These are phyloP conservation scores for Actenoides hombroni DNA, from an alignment of 2,113 vertebrate genomes.

Conservation along the genomic window DNA sequence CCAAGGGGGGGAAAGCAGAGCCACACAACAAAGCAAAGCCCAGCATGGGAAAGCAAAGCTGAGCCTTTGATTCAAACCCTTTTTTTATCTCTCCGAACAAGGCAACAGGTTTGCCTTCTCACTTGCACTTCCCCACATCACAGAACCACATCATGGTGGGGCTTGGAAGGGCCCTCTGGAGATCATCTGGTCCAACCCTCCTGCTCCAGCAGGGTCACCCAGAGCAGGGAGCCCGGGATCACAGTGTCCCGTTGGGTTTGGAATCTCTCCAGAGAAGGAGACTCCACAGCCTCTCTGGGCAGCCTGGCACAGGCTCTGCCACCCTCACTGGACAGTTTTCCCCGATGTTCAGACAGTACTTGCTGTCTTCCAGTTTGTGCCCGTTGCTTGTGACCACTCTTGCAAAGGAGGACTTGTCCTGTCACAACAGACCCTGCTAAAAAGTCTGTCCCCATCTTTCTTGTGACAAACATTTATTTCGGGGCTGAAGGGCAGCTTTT, in stretches of 20 bases:
- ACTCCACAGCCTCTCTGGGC: too few relatives aligned
- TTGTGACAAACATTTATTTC: rapidly evolving
- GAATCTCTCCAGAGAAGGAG: too few relatives aligned
- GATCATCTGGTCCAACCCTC: background rate
- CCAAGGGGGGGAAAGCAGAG: background rate
- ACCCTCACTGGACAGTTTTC: too few relatives aligned
- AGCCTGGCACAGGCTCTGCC: too few relatives aligned
- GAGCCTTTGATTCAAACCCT: background rate
- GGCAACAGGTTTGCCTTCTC: background rate
- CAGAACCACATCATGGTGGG: background rate
- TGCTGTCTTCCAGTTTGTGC: too few relatives aligned
- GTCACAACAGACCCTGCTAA: too few relatives aligned
- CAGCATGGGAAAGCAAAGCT: background rate
- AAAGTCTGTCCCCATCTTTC: too few relatives aligned
- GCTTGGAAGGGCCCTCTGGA: background rate
- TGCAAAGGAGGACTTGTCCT: background rate
- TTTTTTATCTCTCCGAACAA: background rate
- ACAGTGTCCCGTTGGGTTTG: too few relatives aligned
- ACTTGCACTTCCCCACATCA: background rate
- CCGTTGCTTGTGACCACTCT: too few relatives aligned
- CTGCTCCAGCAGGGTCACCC: too few relatives aligned
- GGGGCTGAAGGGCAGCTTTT: background rate
- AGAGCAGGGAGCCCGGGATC: too few relatives aligned
- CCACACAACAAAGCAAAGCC: conserved; percentile 9
- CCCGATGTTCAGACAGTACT: too few relatives aligned